Conservation (phyloP, 2,888 invertebrate genomes). For the Brenthis ino region DNA sequence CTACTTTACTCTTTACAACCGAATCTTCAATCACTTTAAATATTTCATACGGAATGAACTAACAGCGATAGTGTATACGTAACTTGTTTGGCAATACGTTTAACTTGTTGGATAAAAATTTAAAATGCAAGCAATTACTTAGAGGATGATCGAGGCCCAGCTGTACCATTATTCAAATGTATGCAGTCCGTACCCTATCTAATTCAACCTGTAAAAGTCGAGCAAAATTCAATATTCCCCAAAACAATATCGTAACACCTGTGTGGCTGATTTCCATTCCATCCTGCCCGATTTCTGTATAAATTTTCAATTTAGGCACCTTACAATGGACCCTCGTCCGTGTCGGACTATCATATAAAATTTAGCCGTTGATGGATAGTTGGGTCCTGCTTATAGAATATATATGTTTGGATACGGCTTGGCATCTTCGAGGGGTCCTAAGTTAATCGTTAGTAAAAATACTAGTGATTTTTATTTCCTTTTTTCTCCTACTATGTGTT, state of each 20-base stretch:
- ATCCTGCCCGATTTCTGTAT: slow-evolving; percentile 51
- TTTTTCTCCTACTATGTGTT: too few species aligned
- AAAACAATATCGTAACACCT: slow-evolving; percentile 68
- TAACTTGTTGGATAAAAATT: slow-evolving; percentile 8
- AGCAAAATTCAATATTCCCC: slow-evolving; percentile 67
- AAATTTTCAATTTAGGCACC: slow-evolving; percentile 65
- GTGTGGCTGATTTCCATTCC: slow-evolving; percentile 56
- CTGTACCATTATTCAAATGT: slow-evolving; percentile 44
- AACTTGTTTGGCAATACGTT: too few species aligned
- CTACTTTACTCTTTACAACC: too few species aligned
- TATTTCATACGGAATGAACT: too few species aligned
- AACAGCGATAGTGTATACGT: too few species aligned
- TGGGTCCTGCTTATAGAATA: slow-evolving; percentile 1
- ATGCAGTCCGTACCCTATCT: slow-evolving; percentile 49
- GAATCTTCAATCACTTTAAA: too few species aligned
- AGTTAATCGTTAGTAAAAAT: not conserved
- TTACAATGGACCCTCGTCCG: slow-evolving; percentile 46
- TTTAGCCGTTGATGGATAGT: slow-evolving; percentile 31
- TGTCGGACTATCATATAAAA: slow-evolving; percentile 35
- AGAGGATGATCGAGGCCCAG: slow-evolving; percentile 25
- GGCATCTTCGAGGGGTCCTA: not conserved
- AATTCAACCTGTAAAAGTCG: slow-evolving; percentile 66
- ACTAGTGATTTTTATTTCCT: not conserved
- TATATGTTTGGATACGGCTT: not conserved
- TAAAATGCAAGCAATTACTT: slow-evolving; percentile 30